Evolutionary conservation across 2,888 invertebrate species (phyloP), one percentile per base, ranked within the genome.

Genomic region (Calephelis perditalis): DNA sequence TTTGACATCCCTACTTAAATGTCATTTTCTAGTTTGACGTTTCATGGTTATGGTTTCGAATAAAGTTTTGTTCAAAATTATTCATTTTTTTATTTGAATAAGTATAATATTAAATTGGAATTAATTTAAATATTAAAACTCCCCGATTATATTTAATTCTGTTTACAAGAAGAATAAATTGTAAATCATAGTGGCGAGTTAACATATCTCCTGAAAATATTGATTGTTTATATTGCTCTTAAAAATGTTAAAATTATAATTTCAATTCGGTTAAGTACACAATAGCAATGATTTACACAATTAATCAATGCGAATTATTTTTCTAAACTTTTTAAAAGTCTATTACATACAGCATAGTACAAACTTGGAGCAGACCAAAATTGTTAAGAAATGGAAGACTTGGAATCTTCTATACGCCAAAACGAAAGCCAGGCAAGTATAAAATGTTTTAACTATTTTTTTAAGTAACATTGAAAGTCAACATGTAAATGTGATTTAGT

Each of bases 401-500:
- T 91, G 59, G 71, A 74, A 62, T 67, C 71, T 36, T 87, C 91
- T 46, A 68, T 91, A 62, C 68, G 70, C 45, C 81, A 90, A 66
- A 91, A 91, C 68, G 79, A 84, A 71, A 77, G 79, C 63, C 91
- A 91, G 77, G 90, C 89, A 74, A 64, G 65, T 67, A 40, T 4
- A 40, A 40, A 40, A 40, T 5, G 40, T 40, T 40, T 40, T 40
- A 1, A 40, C 8, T 3, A 26, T 26, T 26, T 26, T 26, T 26
- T 26, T 26, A 26, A 2, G 26, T 26, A 26, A 26, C 26, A 26
- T 26, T 26, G 4, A 26, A 4, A 26, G 4, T 3, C 26, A 26
- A 26, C 26, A 26, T 26, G 4, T 26, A 4, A 26, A 26, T 26
- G 3, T 26, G 26, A 26, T 26, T 3, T 26, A 26, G 3, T 26